Percentiles rank a stretch among this genome's conserved stretches.
Conservation (phyloP, 1,140 invertebrate genomes). For the Linepithema humile region DNA sequence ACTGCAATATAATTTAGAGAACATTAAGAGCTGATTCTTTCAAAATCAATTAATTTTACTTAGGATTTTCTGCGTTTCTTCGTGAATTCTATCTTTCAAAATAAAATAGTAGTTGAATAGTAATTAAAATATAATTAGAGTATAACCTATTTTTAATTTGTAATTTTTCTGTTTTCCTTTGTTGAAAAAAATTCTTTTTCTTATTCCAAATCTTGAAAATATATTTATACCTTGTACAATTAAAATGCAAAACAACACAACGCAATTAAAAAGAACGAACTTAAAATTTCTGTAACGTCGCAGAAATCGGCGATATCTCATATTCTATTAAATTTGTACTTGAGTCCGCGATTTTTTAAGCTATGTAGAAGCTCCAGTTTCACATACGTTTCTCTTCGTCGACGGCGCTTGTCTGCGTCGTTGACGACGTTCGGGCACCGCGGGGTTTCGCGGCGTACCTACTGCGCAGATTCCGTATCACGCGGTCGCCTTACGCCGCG, state of each 20-base stretch:
- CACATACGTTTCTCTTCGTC: not conserved
- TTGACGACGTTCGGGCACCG: not conserved
- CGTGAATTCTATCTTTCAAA: not conserved
- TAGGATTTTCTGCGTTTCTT: not conserved
- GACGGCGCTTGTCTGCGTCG: conserved; percentile 18
- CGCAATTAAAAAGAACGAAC: not conserved
- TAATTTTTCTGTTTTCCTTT: no score
- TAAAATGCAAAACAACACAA: not conserved
- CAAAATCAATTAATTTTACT: not conserved
- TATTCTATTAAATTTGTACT: not conserved
- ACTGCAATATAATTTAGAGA: not conserved
- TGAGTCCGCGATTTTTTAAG: conserved; percentile 5
- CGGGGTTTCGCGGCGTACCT: conserved; percentile 59
- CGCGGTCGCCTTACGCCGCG: conserved; percentile 62
- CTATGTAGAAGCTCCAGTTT: not conserved
- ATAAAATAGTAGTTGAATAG: not conserved
- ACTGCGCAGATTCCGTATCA: conserved; percentile 73
- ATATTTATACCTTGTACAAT: not conserved
- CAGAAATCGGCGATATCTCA: not conserved
- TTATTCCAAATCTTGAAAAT: not conserved
- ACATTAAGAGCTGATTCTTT: not conserved
- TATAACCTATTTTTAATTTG: not conserved
- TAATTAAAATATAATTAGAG: not conserved
- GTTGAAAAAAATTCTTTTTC: no score
- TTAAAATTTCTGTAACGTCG: not conserved